Percentiles rank a stretch among this genome's conserved stretches.
Evolutionary conservation across 2,888 invertebrate genomes (phyloP).

Genomic region (Saturnia japonica): DNA sequence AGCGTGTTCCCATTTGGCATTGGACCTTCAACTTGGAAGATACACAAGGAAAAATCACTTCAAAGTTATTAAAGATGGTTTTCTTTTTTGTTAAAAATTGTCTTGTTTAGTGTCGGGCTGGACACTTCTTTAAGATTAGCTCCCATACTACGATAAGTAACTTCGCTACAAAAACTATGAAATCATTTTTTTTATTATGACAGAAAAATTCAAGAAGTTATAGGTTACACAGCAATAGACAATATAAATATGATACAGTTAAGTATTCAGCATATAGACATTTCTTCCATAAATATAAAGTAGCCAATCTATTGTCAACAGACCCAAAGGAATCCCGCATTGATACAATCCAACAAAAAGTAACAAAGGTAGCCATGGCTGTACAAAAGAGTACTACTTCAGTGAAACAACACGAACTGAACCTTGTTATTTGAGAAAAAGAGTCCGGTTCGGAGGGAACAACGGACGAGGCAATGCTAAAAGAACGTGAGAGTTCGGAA

Average conservation of each 20-base stretch:
- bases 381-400: constrained; percentile 42
- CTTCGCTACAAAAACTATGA: no score
- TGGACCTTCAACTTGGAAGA: no score
- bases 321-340: constrained; percentile 34
- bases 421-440: constrained; percentile 69
- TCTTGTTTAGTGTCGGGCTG: no score
- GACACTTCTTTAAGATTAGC: no score
- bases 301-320: constrained; percentile 31
- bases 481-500: constrained; percentile 84
- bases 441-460: constrained; percentile 52
- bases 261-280: neutral
- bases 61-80: no score
- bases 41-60: no score
- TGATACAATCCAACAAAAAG: constrained; percentile 31
- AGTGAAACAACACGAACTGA: constrained; percentile 42
- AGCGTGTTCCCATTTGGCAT: no score
- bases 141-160: no score
- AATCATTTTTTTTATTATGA: no score
- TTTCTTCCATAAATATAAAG: neutral
- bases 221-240: neutral
- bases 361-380: constrained; percentile 43
- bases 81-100: no score
- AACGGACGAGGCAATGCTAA: constrained; percentile 81
- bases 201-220: neutral
- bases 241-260: neutral